Evolutionary conservation across 2,797 vertebrate species (phyloP).

Genomic region (Staurois parvus): DNA sequence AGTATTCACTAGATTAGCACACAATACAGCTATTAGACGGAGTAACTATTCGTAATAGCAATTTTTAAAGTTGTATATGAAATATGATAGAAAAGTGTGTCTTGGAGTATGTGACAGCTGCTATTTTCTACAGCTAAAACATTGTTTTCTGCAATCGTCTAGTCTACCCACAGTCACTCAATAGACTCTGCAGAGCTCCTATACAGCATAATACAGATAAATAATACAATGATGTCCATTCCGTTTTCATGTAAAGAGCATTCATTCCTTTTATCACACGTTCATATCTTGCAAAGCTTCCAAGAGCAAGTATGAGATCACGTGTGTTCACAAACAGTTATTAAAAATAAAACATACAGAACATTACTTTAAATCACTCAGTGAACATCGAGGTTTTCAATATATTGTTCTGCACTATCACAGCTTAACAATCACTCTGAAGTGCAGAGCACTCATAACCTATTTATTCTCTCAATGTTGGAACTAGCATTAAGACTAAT

Average conservation of each 20-base stretch:
- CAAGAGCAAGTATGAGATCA: background rate
- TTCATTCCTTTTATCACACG: background rate
- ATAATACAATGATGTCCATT: background rate
- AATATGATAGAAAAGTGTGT: too few relatives aligned
- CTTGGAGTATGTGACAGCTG: too few relatives aligned
- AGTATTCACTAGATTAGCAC: too few relatives aligned
- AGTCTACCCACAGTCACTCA: background rate
- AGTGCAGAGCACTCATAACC: slow-evolving; percentile 45
- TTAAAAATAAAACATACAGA: background rate
- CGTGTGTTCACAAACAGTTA: background rate
- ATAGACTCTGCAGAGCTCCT: background rate
- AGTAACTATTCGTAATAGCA: too few relatives aligned
- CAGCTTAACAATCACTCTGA: slow-evolving; percentile 13
- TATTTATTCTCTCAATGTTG: slow-evolving; percentile 35
- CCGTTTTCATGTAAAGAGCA: background rate
- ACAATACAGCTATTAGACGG: too few relatives aligned
- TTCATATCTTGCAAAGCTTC: background rate
- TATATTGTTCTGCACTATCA: slow-evolving; percentile 25
- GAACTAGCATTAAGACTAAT: slow-evolving; percentile 44
- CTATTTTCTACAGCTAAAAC: background rate
- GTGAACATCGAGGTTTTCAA: slow-evolving; percentile 5
- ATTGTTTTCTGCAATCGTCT: background rate
- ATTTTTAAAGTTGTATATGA: too few relatives aligned
- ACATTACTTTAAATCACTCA: background rate
- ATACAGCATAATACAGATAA: background rate